phyloP scores from a whole-genome alignment of 2,113 vertebrate genomes.

The Salvelinus alpinus region DNA sequence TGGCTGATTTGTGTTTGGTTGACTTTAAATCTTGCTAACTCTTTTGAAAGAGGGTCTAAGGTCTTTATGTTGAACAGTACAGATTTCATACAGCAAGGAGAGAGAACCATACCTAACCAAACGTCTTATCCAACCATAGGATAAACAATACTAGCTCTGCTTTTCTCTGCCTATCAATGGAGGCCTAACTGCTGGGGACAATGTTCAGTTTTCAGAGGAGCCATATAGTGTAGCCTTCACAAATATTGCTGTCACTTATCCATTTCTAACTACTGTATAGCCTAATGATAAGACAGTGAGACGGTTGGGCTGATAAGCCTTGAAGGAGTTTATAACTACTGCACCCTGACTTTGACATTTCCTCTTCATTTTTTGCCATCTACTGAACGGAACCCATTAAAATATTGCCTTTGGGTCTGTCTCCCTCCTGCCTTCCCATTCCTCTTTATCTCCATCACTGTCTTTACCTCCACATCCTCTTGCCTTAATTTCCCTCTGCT shows the following conservation, averaged over 20 bases:
- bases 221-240: no score
- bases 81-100: neutral
- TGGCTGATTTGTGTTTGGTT: no score
- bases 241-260: no score
- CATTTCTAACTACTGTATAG: no score
- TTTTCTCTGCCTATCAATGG: neutral
- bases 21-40: no score
- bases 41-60: no score
- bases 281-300: no score
- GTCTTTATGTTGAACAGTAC: no score
- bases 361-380: neutral
- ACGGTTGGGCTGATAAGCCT: no score
- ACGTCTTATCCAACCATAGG: neutral
- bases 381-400: constrained; percentile 15
- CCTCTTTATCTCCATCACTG: constrained; percentile 26
- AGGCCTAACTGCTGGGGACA: neutral
- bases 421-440: constrained; percentile 52
- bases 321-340: neutral
- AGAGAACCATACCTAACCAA: neutral
- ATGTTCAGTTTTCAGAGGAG: no score
- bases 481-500: neutral
- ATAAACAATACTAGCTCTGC: neutral
- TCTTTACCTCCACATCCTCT: constrained; percentile 45
- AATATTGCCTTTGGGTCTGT: neutral
- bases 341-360: neutral